These are phyloP conservation scores for Drosophila truncata DNA, from an alignment of 1,140 invertebrate genomes.

Conservation along the genomic window DNA sequence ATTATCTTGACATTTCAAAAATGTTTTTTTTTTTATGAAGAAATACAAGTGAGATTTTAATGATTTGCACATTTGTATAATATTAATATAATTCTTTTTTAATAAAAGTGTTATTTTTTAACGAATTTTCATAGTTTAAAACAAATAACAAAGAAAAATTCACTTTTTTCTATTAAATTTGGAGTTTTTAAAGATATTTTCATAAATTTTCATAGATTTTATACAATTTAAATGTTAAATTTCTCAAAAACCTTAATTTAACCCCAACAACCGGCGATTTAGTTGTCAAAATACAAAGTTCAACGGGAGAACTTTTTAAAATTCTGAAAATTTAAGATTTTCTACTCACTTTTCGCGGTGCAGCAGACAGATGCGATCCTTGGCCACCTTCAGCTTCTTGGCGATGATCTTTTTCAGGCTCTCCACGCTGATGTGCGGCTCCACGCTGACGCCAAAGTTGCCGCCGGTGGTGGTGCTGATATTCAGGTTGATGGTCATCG, in stretches of 20 bases:
- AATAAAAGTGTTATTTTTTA: too few relatives aligned
- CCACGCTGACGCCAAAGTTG: constrained; percentile 93
- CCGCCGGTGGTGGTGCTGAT: constrained; percentile 96
- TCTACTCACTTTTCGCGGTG: constrained; percentile 94
- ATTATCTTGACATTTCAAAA: constrained; percentile 2
- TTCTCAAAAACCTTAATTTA: neutral
- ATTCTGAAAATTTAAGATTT: too few relatives aligned
- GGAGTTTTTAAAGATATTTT: too few relatives aligned
- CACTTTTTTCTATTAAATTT: too few relatives aligned
- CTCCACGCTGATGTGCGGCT: constrained; percentile 92
- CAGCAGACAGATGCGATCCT: constrained; percentile 95
- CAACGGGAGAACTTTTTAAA: too few relatives aligned
- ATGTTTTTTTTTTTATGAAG: neutral
- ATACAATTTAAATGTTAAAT: neutral
- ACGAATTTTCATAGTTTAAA: too few relatives aligned
- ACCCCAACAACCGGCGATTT: neutral
- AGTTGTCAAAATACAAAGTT: neutral
- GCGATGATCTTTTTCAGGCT: constrained; percentile 96
- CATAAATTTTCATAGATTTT: neutral
- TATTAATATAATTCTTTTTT: too few relatives aligned
- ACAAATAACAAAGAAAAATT: too few relatives aligned
- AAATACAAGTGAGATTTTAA: constrained; percentile 1
- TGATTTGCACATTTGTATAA: neutral
- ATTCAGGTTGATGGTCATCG: constrained; percentile 89
- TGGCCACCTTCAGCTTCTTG: constrained; percentile 95